phyloP scores from a whole-genome alignment of 2,888 invertebrate species.

The Caenorhabditis imperialis region DNA sequence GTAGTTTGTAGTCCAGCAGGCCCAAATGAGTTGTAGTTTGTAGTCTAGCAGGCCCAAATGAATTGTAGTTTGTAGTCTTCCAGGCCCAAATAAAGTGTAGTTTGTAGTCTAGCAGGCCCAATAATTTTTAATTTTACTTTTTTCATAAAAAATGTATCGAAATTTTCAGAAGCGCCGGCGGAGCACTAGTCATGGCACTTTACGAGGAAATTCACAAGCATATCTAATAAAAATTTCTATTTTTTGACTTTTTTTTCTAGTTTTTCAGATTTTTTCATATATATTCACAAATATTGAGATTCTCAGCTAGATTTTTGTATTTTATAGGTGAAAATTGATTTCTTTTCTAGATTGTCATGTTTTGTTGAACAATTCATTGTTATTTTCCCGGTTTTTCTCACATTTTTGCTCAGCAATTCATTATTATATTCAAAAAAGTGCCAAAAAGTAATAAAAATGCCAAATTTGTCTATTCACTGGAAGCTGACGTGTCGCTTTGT shows the following conservation, averaged over 20 bases:
- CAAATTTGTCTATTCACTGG: no score
- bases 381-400: no score
- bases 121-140: slow-evolving; percentile 3
- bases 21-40: no score
- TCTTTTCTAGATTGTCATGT: slow-evolving; percentile 1
- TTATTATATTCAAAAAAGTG: no score
- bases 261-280: not conserved
- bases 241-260: not conserved
- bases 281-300: slow-evolving; percentile 8
- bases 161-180: slow-evolving; percentile 61
- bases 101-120: not conserved
- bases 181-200: slow-evolving; percentile 67
- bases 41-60: no score
- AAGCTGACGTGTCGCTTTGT: no score
- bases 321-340: slow-evolving; percentile 5
- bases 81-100: not conserved
- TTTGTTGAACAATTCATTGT: no score
- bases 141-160: not conserved
- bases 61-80: no score
- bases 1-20: no score
- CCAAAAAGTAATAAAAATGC: no score
- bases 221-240: slow-evolving; percentile 38
- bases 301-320: not conserved
- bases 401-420: no score
- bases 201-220: slow-evolving; percentile 69